A percentile compares a stretch with the other conserved stretches of the same genome.
These are phyloP conservation scores for Actinia tenebrosa DNA, from an alignment of 64 coral and sea anemone genomes.

Conservation along the genomic window DNA sequence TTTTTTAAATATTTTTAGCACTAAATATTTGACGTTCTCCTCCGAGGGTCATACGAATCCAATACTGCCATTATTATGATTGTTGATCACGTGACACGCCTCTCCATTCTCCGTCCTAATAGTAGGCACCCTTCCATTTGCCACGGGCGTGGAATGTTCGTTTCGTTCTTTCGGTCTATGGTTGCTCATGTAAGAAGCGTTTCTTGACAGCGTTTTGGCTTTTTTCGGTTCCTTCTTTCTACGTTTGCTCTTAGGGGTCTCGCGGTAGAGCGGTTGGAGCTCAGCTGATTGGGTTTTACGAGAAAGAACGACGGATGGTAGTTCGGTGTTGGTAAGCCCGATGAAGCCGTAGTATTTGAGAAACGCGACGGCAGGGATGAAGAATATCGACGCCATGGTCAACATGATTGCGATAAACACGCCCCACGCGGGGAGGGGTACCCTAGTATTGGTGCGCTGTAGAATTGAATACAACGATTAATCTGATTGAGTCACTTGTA, in stretches of 20 bases:
- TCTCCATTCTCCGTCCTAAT: conserved; percentile 32
- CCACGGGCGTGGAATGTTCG: background rate
- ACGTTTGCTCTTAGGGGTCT: conserved; percentile 5
- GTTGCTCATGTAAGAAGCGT: background rate
- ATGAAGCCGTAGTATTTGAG: conserved; percentile 78
- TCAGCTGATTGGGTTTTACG: conserved; percentile 15
- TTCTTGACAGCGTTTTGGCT: background rate
- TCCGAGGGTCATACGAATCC: background rate
- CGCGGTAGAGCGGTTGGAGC: conserved; percentile 39
- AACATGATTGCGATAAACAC: conserved; percentile 80
- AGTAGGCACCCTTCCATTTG: background rate
- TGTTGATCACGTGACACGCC: conserved; percentile 53
- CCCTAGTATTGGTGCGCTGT: conserved; percentile 31
- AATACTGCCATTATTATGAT: conserved; percentile 43
- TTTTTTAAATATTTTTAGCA: background rate
- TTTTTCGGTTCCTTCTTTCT: conserved; percentile 38
- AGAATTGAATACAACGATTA: background rate
- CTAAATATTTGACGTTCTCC: background rate
- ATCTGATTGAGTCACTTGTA: no score
- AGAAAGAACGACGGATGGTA: conserved; percentile 48
- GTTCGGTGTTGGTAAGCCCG: conserved; percentile 33
- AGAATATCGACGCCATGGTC: conserved; percentile 79
- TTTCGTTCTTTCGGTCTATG: background rate
- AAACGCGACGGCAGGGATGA: conserved; percentile 80
- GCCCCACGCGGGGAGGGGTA: conserved; percentile 75